Evolutionary conservation across 2,113 vertebrate species (phyloP).

Genomic region (Erpornis zantholeuca): DNA sequence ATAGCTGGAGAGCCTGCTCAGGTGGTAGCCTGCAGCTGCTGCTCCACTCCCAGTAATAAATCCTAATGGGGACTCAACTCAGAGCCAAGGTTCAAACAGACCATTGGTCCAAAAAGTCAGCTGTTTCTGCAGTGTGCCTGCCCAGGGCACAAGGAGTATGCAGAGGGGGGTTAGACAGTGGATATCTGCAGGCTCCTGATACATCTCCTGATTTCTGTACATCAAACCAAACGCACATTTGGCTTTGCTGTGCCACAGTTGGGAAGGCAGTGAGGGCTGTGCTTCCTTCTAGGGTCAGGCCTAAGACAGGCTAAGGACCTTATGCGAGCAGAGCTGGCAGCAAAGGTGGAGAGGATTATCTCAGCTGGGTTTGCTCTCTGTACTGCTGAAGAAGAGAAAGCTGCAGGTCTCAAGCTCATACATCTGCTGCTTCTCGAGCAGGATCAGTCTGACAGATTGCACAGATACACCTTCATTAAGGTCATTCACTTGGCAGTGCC

Average conservation of each 20-base stretch:
- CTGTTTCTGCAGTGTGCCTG: not conserved
- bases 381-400: not conserved
- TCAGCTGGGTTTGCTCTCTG: not conserved
- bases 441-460: not conserved
- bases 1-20: not conserved
- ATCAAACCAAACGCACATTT: not conserved
- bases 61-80: not conserved
- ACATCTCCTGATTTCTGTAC: not conserved
- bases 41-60: not conserved
- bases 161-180: not conserved
- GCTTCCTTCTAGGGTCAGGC: not conserved
- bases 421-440: not conserved
- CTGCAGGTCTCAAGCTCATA: not conserved
- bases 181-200: not conserved
- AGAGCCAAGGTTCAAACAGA: not conserved
- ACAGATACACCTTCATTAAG: not conserved
- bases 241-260: not conserved
- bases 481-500: not conserved
- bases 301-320: not conserved
- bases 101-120: not conserved
- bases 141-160: not conserved
- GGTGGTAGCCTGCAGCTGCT: not conserved
- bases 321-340: not conserved
- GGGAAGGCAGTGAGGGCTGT: not conserved
- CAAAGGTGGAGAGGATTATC: not conserved